Percentiles rank a stretch among this genome's conserved stretches.
Conservation (phyloP, 35 echinoderm and acorn worm genomes). For the Heliocidaris tuberculata region DNA sequence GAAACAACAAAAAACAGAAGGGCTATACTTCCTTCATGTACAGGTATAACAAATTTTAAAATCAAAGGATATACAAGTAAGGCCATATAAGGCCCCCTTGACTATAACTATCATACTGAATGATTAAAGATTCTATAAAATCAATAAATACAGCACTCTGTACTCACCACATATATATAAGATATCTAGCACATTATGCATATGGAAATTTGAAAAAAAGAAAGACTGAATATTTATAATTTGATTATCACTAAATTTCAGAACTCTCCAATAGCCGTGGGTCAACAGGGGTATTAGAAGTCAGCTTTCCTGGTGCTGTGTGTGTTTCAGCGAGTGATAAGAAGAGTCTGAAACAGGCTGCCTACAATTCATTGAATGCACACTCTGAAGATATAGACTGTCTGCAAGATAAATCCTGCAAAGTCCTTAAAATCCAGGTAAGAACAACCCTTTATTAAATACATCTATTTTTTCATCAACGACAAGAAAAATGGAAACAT, state of each 20-base stretch:
- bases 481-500: too few relatives aligned
- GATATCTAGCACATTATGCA: too few relatives aligned
- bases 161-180: too few relatives aligned
- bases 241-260: neutral
- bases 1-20: slow-evolving; percentile 36
- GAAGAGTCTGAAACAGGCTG: neutral
- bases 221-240: neutral
- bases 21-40: slow-evolving; percentile 34
- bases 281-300: neutral
- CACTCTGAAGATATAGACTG: neutral
- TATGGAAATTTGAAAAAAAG: neutral
- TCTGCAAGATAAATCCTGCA: neutral
- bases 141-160: too few relatives aligned
- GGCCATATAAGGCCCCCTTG: too few relatives aligned
- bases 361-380: neutral
- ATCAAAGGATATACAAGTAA: neutral
- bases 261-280: neutral
- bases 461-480: too few relatives aligned
- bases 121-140: too few relatives aligned
- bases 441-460: too few relatives aligned
- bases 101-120: too few relatives aligned
- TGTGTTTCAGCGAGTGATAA: neutral
- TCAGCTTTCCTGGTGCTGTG: slow-evolving; percentile 18
- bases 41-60: slow-evolving; percentile 32
- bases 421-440: slow-evolving; percentile 23